These are phyloP conservation scores for Hedychridium roseum DNA, from an alignment of 2,888 invertebrate species.

Conservation along the genomic window DNA sequence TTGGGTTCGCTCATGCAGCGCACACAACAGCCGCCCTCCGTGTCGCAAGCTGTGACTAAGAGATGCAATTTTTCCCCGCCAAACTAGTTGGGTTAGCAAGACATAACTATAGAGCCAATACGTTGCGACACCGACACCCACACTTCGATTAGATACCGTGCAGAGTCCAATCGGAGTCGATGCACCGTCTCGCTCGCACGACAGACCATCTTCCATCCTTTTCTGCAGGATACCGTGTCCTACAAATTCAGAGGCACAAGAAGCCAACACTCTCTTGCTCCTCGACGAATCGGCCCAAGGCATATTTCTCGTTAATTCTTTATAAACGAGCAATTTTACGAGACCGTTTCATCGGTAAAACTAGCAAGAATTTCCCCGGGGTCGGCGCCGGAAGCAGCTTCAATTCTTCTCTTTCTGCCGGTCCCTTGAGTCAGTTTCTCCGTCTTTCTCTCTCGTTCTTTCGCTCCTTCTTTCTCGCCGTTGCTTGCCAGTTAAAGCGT, in stretches of 20 bases:
- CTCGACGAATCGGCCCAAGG: no score
- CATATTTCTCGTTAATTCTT: no score
- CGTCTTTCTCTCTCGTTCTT: neutral
- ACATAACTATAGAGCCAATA: constrained; percentile 50
- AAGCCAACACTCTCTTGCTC: no score
- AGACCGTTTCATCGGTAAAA: no score
- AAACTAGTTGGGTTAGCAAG: constrained; percentile 54
- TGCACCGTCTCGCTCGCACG: constrained; percentile 1
- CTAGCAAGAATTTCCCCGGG: constrained; percentile 11
- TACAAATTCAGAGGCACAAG: no score
- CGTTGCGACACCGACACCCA: constrained; percentile 59
- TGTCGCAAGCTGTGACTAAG: constrained; percentile 62
- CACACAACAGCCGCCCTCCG: constrained; percentile 32
- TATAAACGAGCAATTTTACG: no score
- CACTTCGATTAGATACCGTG: constrained; percentile 52
- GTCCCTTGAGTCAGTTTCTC: neutral
- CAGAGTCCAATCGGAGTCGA: constrained; percentile 25
- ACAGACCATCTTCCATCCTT: neutral
- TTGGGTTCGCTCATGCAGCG: constrained; percentile 56
- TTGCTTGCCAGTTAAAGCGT: constrained; percentile 1
- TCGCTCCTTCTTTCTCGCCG: neutral
- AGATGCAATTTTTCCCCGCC: constrained; percentile 56
- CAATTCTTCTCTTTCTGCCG: constrained; percentile 1
- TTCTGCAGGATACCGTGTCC: no score
- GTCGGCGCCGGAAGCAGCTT: constrained; percentile 3